Evolutionary conservation across 2,888 invertebrate genomes (phyloP).

Genomic region (Phytoseiulus persimilis): DNA sequence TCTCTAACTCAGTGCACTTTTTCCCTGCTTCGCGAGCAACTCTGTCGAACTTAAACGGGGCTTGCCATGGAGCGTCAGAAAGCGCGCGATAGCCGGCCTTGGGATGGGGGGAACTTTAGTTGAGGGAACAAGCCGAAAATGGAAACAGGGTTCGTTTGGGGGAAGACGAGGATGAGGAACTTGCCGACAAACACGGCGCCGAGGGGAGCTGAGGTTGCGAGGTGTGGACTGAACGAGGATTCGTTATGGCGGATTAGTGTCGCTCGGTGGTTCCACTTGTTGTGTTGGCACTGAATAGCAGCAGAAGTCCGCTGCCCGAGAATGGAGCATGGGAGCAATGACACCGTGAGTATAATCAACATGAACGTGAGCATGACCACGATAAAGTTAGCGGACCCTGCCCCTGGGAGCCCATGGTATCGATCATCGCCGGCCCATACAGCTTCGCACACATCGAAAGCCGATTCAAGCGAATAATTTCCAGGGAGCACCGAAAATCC

Average conservation of each 20-base stretch:
- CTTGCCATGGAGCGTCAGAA: background rate
- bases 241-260: background rate
- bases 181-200: background rate
- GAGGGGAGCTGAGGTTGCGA: background rate
- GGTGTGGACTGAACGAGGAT: background rate
- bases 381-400: no score
- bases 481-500: no score
- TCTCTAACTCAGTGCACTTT: background rate
- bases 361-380: background rate
- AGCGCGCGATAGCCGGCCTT: no score
- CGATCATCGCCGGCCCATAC: no score
- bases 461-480: no score
- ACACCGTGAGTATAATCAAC: background rate
- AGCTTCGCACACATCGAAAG: no score
- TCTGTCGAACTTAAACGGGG: background rate
- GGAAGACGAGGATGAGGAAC: no score
- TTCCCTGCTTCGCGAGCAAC: background rate
- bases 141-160: no score
- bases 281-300: background rate
- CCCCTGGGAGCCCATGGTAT: no score
- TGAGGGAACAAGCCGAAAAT: background rate
- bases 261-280: background rate
- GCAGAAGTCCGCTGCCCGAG: background rate
- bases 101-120: background rate
- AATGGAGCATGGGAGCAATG: background rate